Evolutionary conservation across 1,140 invertebrate genomes (phyloP).

Genomic region (Caenorhabditis briggsae): DNA sequence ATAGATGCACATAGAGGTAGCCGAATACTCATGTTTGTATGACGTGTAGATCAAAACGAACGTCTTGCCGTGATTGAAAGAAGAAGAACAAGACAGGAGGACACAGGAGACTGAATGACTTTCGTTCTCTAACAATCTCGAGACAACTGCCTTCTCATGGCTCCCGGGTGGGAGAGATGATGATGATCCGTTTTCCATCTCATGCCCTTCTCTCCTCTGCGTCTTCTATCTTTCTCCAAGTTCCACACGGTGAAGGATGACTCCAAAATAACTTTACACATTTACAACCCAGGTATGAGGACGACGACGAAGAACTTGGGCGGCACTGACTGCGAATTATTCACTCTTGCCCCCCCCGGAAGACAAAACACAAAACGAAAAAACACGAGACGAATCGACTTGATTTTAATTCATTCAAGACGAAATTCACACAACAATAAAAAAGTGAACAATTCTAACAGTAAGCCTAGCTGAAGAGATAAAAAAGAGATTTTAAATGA

Average conservation of each 20-base stretch:
- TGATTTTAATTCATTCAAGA: too few relatives aligned
- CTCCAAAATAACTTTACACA: conserved; percentile 52
- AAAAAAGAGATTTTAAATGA: too few relatives aligned
- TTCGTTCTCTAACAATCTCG: conserved; percentile 36
- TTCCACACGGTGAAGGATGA: conserved; percentile 25
- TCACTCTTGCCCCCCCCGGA: neutral
- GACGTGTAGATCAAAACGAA: conserved; percentile 5
- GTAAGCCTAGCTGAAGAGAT: too few relatives aligned
- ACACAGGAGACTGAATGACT: conserved; percentile 29
- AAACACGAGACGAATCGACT: too few relatives aligned
- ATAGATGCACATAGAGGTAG: conserved; percentile 43
- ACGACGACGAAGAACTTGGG: neutral
- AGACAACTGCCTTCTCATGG: conserved; percentile 53
- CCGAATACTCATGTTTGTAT: conserved; percentile 45
- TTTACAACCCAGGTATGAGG: conserved; percentile 16
- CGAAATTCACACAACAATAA: too few relatives aligned
- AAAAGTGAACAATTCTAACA: too few relatives aligned
- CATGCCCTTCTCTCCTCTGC: conserved; percentile 45
- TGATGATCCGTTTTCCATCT: conserved; percentile 45
- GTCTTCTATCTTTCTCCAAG: conserved; percentile 30
- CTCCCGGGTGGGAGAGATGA: conserved; percentile 35
- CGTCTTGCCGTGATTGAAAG: neutral
- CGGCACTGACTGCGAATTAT: conserved; percentile 16
- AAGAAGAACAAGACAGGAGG: neutral
- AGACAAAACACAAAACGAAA: too few relatives aligned